Evolutionary conservation across 2,888 invertebrate genomes (phyloP).

Genomic region (Ellobium chinense): DNA sequence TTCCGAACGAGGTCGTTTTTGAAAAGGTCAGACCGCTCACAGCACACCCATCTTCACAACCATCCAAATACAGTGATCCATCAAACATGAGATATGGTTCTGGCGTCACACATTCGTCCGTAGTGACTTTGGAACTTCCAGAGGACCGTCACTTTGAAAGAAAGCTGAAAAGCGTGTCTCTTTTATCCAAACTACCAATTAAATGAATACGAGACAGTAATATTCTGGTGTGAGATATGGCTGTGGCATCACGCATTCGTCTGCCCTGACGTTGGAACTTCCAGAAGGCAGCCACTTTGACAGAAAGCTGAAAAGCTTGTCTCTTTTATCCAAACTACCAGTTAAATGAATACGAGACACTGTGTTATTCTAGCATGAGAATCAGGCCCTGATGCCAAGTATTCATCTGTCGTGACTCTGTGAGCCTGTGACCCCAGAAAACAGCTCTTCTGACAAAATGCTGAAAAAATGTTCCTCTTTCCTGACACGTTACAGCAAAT

Average conservation of each 20-base stretch:
- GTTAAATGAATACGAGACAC: constrained; percentile 21
- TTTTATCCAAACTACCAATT: constrained; percentile 24
- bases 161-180: constrained; percentile 7
- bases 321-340: constrained; percentile 12
- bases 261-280: neutral
- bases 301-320: constrained; percentile 4
- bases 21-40: neutral
- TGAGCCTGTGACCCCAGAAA: no score
- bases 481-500: no score
- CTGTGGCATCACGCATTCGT: neutral
- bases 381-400: no score
- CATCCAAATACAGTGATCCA: neutral
- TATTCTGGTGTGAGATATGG: neutral
- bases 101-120: neutral
- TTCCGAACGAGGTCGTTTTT: constrained; percentile 18
- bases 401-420: no score
- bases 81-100: neutral
- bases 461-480: no score
- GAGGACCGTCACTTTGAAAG: neutral
- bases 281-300: neutral
- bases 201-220: neutral
- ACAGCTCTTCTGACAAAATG: no score
- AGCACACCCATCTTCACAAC: neutral
- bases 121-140: constrained; percentile 8
- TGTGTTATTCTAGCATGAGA: no score